Conservation (phyloP, 2,888 invertebrate genomes). For the Aleiodes leptofemur region DNA sequence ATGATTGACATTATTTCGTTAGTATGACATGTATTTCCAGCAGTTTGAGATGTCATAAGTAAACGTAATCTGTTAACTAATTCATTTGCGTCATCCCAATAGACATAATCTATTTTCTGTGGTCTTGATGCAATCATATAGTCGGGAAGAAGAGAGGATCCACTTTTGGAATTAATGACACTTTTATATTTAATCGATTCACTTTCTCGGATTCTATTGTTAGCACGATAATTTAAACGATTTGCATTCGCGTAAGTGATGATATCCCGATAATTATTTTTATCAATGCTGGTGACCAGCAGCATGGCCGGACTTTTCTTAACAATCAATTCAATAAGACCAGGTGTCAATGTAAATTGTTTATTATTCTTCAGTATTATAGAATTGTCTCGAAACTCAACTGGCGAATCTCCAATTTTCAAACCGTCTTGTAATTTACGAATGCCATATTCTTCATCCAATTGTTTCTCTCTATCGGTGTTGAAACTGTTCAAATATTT, state of each 20-base stretch:
- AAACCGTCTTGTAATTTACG: conserved; percentile 46
- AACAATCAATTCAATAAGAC: conserved; percentile 27
- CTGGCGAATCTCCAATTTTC: conserved; percentile 46
- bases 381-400: conserved; percentile 40
- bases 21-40: conserved; percentile 4
- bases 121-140: too few species aligned
- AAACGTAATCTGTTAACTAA: conserved; percentile 6
- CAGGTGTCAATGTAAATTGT: conserved; percentile 40
- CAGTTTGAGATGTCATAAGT: background rate
- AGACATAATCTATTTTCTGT: background rate
- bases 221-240: too few species aligned
- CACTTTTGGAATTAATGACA: too few species aligned
- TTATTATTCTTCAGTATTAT: conserved; percentile 30
- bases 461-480: background rate
- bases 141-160: too few species aligned
- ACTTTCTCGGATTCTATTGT: too few species aligned
- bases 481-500: conserved; percentile 27
- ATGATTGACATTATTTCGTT: conserved; percentile 17
- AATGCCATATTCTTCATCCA: conserved; percentile 46
- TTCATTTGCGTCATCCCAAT: conserved; percentile 9
- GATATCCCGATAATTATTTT: too few species aligned
- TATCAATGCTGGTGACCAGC: too few species aligned
- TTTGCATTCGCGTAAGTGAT: too few species aligned
- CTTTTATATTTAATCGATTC: too few species aligned
- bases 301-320: too few species aligned